These are phyloP conservation scores for Notothenia coriiceps DNA, from an alignment of 2,113 vertebrate species.

Conservation along the genomic window DNA sequence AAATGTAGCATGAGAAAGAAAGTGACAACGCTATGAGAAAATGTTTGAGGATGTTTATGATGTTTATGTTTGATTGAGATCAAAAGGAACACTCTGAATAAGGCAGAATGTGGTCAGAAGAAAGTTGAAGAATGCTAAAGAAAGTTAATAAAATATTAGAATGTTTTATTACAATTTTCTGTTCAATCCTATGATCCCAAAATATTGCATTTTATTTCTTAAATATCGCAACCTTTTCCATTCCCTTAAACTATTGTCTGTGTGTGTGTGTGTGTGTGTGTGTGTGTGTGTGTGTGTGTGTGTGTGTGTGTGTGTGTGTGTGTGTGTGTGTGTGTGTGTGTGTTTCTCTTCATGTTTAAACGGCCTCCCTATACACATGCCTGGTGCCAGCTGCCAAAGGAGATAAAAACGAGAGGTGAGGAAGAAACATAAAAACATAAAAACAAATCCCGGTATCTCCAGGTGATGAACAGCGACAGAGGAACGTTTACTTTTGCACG, in stretches of 20 bases:
- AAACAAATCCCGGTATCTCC: slow-evolving; percentile 32
- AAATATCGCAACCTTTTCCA: background rate
- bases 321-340: background rate
- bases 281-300: too few relatives aligned
- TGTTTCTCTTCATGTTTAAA: slow-evolving; percentile 41
- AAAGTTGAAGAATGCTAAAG: background rate
- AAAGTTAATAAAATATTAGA: background rate
- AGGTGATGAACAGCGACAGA: slow-evolving; percentile 40
- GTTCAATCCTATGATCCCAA: background rate
- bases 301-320: too few relatives aligned
- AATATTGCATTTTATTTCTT: background rate
- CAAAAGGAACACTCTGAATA: background rate
- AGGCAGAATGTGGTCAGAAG: background rate
- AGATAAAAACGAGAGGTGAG: slow-evolving; percentile 49
- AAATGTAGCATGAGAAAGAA: background rate
- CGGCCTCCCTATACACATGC: slow-evolving; percentile 53
- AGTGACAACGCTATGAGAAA: background rate
- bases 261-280: background rate
- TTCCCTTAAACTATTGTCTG: background rate
- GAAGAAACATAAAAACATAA: slow-evolving; percentile 48
- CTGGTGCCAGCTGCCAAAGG: slow-evolving; percentile 48
- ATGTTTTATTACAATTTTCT: background rate
- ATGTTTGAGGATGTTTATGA: too few relatives aligned
- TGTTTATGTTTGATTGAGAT: too few relatives aligned
- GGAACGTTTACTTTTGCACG: slow-evolving; percentile 48